Percentiles rank a stretch among this genome's conserved stretches.
Evolutionary conservation across 2,888 invertebrate species (phyloP).

Genomic region (Dynastes maya): DNA sequence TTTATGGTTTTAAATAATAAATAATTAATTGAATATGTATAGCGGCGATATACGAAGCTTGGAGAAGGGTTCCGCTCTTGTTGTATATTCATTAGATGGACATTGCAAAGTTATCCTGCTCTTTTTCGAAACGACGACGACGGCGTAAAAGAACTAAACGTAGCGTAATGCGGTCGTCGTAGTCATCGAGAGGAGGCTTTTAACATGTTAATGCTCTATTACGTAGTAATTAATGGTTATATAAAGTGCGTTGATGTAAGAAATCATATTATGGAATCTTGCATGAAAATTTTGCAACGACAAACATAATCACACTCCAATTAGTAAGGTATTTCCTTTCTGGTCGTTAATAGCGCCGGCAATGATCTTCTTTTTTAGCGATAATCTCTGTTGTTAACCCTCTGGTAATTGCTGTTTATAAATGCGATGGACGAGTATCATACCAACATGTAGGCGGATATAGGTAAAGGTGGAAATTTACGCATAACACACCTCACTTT

Average conservation of each 20-base stretch:
- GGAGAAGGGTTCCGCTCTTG: neutral
- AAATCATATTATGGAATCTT: neutral
- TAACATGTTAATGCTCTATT: neutral
- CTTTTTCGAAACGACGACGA: neutral
- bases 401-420: too few species aligned
- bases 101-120: neutral
- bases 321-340: too few species aligned
- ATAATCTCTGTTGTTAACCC: too few species aligned
- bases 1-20: slow-evolving; percentile 52
- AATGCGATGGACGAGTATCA: too few species aligned
- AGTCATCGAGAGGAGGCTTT: neutral
- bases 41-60: neutral
- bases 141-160: neutral
- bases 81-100: slow-evolving; percentile 27
- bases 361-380: too few species aligned
- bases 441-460: too few species aligned
- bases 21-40: slow-evolving; percentile 50
- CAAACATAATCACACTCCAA: too few species aligned
- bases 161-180: neutral
- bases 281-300: neutral
- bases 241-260: neutral
- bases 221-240: neutral
- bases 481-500: too few species aligned
- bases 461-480: too few species aligned
- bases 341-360: too few species aligned